Base-by-base conservation (phyloP, 2,113 vertebrate genomes). In the Hoplias malabaricus region DNA sequence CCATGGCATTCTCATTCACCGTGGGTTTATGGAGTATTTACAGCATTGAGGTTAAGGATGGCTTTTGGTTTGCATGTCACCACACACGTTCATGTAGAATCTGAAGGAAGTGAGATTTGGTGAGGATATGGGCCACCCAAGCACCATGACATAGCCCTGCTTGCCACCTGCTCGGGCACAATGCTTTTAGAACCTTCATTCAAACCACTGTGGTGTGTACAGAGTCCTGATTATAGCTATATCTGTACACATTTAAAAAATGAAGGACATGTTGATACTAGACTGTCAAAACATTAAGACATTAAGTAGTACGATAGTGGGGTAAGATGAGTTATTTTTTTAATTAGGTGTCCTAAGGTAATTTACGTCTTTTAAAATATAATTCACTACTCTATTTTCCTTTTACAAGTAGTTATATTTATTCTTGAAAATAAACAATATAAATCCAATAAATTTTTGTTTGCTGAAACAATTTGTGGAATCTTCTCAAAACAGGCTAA, bases 51-150 rank as follows among this genome's bases (percentile, higher is more conserved):
- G 69, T 56, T 54, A 33, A 14, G 36, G 31, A 66, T 46, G 25
- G 4, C 46, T 62, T 69, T 83, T 84, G 48, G 83, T 78, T 82
- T 82, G 78, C 80, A 86, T 89, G 85, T 90, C 88, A 88, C 88
- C 83, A 87, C 79, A 84, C 12, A 81, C 79, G 83, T 84, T 88
- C 86, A 56, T 71, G 77, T 33, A 70, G 50, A 62, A 80, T 75
- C 7, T n/a, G 31, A 75, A 84, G 84, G 76, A 81, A 73, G 80
- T 27, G 23, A 68, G 79, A 79, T 79, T 87, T 75, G 62, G 21
- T 5, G 68, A 85, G 84, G 82, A 81, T 74, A 66, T 72, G 73
- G 89, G 86, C 88, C 90, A 89, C 91, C 87, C 88, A 87, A 66
- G 86, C 83, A 87, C 81, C 83, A 89, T 82, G 87, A 89, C 85